These are phyloP conservation scores for Nephrotoma guestfalica DNA, from an alignment of 2,888 invertebrate species.

Conservation along the genomic window DNA sequence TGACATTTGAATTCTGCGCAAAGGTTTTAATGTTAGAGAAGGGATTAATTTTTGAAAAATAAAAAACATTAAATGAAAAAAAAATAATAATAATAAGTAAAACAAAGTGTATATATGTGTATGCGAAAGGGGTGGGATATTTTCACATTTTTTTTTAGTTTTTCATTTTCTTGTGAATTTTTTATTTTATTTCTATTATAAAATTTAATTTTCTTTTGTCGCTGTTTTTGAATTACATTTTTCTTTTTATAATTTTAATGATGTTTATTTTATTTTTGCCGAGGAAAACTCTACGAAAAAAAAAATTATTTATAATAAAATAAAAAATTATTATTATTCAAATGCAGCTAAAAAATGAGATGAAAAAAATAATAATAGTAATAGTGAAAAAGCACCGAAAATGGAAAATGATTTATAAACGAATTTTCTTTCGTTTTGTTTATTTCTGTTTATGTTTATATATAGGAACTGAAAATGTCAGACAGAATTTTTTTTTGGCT, in stretches of 20 bases:
- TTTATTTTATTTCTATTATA: neutral
- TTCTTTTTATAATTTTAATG: constrained; percentile 1
- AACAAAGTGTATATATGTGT: neutral
- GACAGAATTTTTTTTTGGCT: neutral
- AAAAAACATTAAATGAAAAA: constrained; percentile 6
- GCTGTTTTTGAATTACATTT: constrained; percentile 4
- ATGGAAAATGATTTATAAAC: neutral
- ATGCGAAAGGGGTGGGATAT: constrained; percentile 1
- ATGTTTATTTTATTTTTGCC: constrained; percentile 1
- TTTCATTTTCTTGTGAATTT: constrained; percentile 1
- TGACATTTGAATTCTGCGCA: constrained; percentile 16
- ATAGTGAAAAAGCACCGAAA: neutral
- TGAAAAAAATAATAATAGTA: neutral
- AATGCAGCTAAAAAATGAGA: constrained; percentile 3
- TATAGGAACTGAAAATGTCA: neutral
- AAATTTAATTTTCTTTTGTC: constrained; percentile 4
- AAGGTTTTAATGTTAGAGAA: constrained; percentile 11
- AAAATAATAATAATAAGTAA: constrained; percentile 1
- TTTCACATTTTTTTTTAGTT: constrained; percentile 1
- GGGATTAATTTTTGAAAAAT: constrained; percentile 13
- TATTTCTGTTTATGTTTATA: neutral
- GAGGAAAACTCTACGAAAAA: neutral
- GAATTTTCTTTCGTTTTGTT: neutral
- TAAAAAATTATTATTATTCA: constrained; percentile 1
- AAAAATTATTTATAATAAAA: neutral